phyloP scores from a whole-genome alignment of 1,140 invertebrate genomes.

The Brachionus sp. region DNA sequence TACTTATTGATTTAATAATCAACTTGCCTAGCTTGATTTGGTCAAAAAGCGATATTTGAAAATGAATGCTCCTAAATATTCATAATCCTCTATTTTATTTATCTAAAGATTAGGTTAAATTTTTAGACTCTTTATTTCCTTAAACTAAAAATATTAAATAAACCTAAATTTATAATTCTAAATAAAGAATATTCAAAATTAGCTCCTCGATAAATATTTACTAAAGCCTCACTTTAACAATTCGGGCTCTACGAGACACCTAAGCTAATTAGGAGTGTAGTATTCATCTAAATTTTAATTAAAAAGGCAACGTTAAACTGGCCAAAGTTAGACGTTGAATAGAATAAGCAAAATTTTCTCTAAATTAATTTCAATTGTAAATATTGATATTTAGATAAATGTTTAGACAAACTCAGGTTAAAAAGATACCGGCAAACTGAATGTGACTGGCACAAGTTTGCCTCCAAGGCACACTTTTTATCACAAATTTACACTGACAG shows the following conservation, averaged over 20 bases:
- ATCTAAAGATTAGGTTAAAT: neutral
- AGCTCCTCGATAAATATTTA: neutral
- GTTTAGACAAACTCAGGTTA: neutral
- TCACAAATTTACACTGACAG: neutral
- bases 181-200: neutral
- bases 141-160: neutral
- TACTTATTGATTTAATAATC: neutral
- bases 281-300: neutral
- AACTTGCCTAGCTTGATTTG: neutral
- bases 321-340: neutral
- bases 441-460: neutral
- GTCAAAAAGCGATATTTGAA: neutral
- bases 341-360: neutral
- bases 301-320: neutral
- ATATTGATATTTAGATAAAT: neutral
- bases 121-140: neutral
- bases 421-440: neutral
- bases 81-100: neutral
- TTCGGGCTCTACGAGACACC: neutral
- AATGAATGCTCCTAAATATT: neutral
- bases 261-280: neutral
- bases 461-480: neutral
- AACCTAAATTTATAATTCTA: neutral
- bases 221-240: neutral
- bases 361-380: neutral